These are phyloP conservation scores for Mizuhopecten yessoensis DNA, from an alignment of 1,140 invertebrate species.

Conservation along the genomic window DNA sequence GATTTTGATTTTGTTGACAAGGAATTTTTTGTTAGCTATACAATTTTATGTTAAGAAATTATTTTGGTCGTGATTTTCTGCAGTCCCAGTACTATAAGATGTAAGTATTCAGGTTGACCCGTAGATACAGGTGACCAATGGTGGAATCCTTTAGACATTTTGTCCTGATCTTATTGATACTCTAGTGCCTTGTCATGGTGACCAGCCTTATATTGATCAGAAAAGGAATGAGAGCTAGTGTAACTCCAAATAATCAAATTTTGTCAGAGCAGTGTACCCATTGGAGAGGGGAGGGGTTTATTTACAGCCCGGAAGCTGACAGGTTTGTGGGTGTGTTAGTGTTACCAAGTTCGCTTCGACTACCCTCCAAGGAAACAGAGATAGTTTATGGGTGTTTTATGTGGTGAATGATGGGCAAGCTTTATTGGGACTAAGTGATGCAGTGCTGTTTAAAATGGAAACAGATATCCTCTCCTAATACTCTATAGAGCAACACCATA, in stretches of 20 bases:
- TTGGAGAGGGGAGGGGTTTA: background rate
- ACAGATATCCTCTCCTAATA: background rate
- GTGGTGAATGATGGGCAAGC: conserved; percentile 29
- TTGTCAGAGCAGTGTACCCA: background rate
- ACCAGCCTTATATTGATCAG: conserved; percentile 11
- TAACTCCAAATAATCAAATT: conserved; percentile 22
- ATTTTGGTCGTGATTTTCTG: no score
- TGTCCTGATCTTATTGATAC: background rate
- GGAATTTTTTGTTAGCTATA: no score
- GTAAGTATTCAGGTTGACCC: no score
- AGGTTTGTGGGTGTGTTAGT: background rate
- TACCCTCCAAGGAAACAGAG: conserved; percentile 3
- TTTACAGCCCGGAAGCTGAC: background rate
- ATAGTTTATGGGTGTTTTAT: conserved; percentile 1
- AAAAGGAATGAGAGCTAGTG: background rate
- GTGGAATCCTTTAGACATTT: background rate
- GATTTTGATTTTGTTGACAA: no score
- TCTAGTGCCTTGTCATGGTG: background rate
- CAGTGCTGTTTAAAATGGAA: background rate
- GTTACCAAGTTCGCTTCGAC: conserved; percentile 9
- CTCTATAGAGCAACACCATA: background rate
- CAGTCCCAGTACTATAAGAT: no score
- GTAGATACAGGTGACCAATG: no score
- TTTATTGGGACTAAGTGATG: conserved; percentile 33
- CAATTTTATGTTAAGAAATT: no score